phyloP scores from a whole-genome alignment of 2,113 vertebrate genomes.

The Scomber colias region DNA sequence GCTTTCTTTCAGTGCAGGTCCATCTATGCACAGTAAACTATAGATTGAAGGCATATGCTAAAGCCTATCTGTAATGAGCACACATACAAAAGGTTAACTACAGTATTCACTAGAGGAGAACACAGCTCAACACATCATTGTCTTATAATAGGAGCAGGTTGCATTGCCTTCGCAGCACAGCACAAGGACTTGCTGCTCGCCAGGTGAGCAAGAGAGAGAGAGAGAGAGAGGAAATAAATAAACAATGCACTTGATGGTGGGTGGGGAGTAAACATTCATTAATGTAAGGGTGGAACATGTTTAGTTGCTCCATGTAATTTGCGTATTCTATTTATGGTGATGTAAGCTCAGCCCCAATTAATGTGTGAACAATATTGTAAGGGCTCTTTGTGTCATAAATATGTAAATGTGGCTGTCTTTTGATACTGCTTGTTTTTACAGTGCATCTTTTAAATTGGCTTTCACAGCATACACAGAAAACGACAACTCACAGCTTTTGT shows the following conservation, averaged over 20 bases:
- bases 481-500: slow-evolving; percentile 47
- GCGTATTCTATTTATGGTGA: slow-evolving; percentile 62
- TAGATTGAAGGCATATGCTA: slow-evolving; percentile 53
- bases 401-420: slow-evolving; percentile 64
- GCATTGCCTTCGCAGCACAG: slow-evolving; percentile 37
- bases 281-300: slow-evolving; percentile 59
- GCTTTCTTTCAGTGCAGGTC: slow-evolving; percentile 35
- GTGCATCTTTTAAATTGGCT: slow-evolving; percentile 61
- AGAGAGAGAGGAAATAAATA: slow-evolving; percentile 51
- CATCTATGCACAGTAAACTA: slow-evolving; percentile 36
- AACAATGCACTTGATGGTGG: slow-evolving; percentile 34
- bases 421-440: slow-evolving; percentile 62
- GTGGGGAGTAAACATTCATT: slow-evolving; percentile 57
- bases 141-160: slow-evolving; percentile 67
- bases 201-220: slow-evolving; percentile 2
- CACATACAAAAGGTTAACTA: slow-evolving; percentile 60
- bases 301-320: slow-evolving; percentile 64
- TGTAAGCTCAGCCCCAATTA: slow-evolving; percentile 60
- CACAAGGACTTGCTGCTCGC: slow-evolving; percentile 18
- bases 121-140: slow-evolving; percentile 65
- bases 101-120: slow-evolving; percentile 52
- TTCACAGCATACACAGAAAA: slow-evolving; percentile 37
- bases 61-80: slow-evolving; percentile 53
- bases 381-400: slow-evolving; percentile 60
- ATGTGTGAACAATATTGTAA: slow-evolving; percentile 51